phyloP scores from a whole-genome alignment of 2,113 vertebrate genomes.

The Athene noctua region DNA sequence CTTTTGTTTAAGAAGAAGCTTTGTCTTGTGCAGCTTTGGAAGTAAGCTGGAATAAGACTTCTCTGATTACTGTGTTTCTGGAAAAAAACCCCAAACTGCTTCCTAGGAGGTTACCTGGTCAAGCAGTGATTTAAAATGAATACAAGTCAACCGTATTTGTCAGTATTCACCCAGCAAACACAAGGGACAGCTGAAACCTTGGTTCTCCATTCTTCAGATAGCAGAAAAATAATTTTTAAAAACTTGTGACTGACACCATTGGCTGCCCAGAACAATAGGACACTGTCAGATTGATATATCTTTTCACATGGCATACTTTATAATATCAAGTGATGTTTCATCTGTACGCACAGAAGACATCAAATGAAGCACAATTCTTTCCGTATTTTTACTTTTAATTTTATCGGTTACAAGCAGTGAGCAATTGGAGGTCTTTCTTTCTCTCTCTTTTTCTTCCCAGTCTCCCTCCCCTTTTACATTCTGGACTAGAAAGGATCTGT shows the following conservation, averaged over 20 bases:
- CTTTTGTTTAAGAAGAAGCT: background rate
- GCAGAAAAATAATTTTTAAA: background rate
- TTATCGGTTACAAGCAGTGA: background rate
- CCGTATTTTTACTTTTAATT: slow-evolving; percentile 27
- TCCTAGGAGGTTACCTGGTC: background rate
- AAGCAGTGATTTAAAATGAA: background rate
- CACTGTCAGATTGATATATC: background rate
- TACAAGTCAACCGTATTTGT: background rate
- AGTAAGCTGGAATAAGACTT: background rate
- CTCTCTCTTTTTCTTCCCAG: background rate
- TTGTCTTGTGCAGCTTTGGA: background rate
- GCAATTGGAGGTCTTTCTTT: background rate
- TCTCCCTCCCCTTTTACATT: background rate
- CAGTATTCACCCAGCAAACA: background rate
- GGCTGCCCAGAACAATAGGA: background rate
- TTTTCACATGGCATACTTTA: background rate
- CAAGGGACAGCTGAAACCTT: slow-evolving; percentile 2
- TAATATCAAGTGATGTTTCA: background rate
- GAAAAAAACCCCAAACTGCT: background rate
- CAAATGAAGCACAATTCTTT: slow-evolving; percentile 3
- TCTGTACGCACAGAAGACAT: background rate
- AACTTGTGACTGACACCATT: background rate
- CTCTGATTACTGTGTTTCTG: background rate
- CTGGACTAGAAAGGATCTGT: slow-evolving; percentile 57
- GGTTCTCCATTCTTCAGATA: background rate